Percentiles rank a stretch among this genome's conserved stretches.
Evolutionary conservation across 2,113 vertebrate genomes (phyloP).

Genomic region (Todiramphus chloris): DNA sequence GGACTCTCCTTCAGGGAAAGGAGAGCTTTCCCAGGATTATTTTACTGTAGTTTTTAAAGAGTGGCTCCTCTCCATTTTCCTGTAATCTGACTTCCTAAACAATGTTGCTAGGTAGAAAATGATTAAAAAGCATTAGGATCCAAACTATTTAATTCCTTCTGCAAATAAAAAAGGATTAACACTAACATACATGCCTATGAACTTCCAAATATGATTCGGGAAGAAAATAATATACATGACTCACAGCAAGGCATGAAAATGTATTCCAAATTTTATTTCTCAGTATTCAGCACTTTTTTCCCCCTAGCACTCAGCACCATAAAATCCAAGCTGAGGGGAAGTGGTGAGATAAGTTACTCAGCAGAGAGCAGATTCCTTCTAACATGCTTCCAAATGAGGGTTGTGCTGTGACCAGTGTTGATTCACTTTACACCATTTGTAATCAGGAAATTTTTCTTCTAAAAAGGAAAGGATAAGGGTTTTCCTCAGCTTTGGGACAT

Average conservation of each 20-base stretch:
- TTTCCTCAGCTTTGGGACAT: not conserved
- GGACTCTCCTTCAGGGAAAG: not conserved
- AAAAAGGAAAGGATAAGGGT: not conserved
- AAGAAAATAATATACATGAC: not conserved
- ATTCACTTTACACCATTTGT: not conserved
- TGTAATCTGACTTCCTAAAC: not conserved
- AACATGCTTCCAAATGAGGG: not conserved
- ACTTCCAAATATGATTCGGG: not conserved
- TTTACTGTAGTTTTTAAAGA: not conserved
- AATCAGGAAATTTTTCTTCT: slow-evolving; percentile 20
- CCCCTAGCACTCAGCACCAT: not conserved
- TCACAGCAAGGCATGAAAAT: not conserved
- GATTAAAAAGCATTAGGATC: not conserved
- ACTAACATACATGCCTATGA: not conserved
- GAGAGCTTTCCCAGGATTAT: not conserved
- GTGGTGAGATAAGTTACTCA: not conserved
- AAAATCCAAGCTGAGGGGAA: not conserved
- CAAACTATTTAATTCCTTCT: not conserved
- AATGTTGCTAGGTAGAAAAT: not conserved
- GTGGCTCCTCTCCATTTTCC: not conserved
- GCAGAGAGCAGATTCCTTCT: not conserved
- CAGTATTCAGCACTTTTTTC: not conserved
- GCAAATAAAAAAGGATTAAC: not conserved
- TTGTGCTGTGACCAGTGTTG: not conserved
- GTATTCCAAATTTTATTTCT: not conserved